These are phyloP conservation scores for Platorchestia sp. DNA, from an alignment of 1,140 invertebrate genomes.

Conservation along the genomic window DNA sequence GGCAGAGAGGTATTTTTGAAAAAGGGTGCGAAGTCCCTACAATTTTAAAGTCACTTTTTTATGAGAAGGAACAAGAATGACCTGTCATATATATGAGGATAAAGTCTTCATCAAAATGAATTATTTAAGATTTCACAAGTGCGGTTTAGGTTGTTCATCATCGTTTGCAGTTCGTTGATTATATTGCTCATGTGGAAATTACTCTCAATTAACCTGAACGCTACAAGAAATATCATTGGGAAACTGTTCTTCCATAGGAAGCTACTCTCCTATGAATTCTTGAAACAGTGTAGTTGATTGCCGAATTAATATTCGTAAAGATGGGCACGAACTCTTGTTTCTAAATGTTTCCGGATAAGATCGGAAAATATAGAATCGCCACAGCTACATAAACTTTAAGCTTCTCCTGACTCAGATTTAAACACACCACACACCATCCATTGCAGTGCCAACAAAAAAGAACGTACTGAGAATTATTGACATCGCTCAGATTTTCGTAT, in stretches of 20 bases:
- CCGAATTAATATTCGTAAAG: not conserved
- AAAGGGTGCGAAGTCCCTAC: too few relatives aligned
- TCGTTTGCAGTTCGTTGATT: not conserved
- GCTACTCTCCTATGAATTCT: too few relatives aligned
- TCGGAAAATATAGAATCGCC: not conserved
- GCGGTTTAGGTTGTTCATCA: too few relatives aligned
- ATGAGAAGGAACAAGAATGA: too few relatives aligned
- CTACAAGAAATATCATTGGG: not conserved
- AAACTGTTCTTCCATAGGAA: too few relatives aligned
- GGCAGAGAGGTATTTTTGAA: too few relatives aligned
- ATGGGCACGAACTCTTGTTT: not conserved
- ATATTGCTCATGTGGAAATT: not conserved
- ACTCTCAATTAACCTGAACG: not conserved
- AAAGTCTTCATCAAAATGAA: too few relatives aligned
- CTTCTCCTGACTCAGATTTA: not conserved
- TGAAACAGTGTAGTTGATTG: too few relatives aligned
- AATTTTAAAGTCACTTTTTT: too few relatives aligned
- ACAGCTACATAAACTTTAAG: not conserved
- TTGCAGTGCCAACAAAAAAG: not conserved
- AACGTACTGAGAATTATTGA: not conserved
- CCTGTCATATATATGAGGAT: too few relatives aligned
- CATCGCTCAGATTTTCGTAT: not conserved
- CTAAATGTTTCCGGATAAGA: not conserved
- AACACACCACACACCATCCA: too few relatives aligned
- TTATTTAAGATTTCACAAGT: too few relatives aligned